Conservation (phyloP, 2,888 invertebrate species). For the Caenorhabditis sulstoni region DNA sequence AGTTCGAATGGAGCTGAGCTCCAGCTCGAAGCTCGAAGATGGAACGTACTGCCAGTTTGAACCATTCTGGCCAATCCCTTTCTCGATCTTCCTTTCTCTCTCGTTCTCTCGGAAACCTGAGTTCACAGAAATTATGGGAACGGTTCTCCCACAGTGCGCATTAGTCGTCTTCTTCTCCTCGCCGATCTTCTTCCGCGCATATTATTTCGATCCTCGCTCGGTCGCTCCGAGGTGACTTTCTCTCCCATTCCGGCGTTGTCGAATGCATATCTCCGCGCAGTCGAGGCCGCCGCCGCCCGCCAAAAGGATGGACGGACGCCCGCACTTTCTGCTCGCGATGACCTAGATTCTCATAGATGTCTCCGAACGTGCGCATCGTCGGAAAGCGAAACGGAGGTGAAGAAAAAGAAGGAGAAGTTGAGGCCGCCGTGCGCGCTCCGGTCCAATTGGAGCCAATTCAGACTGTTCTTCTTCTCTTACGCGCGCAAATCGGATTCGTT, state of each 20-base stretch:
- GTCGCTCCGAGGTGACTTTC: constrained; percentile 25
- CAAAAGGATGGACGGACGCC: constrained; percentile 28
- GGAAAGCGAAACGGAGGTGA: no score
- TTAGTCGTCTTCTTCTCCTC: constrained; percentile 48
- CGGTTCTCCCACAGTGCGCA: constrained; percentile 51
- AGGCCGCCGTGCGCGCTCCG: constrained; percentile 24
- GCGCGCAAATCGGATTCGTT: constrained; percentile 50
- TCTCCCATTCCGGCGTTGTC: constrained; percentile 18
- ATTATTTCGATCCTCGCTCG: constrained; percentile 43
- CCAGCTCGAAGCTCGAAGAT: no score
- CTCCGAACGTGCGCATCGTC: not conserved
- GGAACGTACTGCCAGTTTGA: no score
- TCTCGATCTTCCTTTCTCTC: constrained; percentile 7
- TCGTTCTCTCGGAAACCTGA: constrained; percentile 10
- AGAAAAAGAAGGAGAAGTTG: constrained; percentile 2
- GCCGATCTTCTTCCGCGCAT: constrained; percentile 39
- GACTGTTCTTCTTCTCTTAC: not conserved
- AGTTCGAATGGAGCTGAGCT: no score
- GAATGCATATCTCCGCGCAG: constrained; percentile 55
- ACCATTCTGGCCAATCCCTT: not conserved
- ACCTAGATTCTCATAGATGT: constrained; percentile 32
- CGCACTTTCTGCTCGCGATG: constrained; percentile 55
- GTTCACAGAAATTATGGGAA: constrained; percentile 47
- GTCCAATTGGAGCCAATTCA: constrained; percentile 54
- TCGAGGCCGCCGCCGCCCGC: constrained; percentile 29